Conservation (phyloP, 2,888 invertebrate species). For the Apocheima hispidaria region DNA sequence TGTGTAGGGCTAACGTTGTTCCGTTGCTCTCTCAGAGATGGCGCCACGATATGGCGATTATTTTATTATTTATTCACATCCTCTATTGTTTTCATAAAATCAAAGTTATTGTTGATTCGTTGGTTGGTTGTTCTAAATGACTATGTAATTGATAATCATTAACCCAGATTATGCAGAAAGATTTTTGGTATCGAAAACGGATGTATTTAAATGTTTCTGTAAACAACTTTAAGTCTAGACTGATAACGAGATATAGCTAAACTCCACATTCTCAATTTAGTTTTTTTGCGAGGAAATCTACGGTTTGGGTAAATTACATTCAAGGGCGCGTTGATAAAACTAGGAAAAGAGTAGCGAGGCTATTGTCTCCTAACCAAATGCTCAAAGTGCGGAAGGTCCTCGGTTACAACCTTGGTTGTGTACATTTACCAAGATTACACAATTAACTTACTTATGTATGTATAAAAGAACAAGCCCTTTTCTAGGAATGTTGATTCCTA, state of each 20-base stretch:
- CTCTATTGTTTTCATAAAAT: slow-evolving; percentile 7
- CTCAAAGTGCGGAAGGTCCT: slow-evolving; percentile 74
- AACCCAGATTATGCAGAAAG: slow-evolving; percentile 8
- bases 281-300: slow-evolving; percentile 27
- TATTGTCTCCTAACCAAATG: slow-evolving; percentile 74
- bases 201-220: slow-evolving; percentile 10
- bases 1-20: slow-evolving; percentile 30
- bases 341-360: slow-evolving; percentile 77
- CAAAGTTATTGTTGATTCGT: background rate
- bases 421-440: slow-evolving; percentile 51
- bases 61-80: background rate
- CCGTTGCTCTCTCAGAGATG: slow-evolving; percentile 32
- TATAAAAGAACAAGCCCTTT: too few relatives aligned
- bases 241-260: slow-evolving; percentile 19
- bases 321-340: slow-evolving; percentile 77
- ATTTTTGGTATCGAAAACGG: slow-evolving; percentile 3
- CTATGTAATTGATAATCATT: slow-evolving; percentile 2
- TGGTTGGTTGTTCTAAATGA: background rate
- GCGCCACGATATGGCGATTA: slow-evolving; percentile 17
- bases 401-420: slow-evolving; percentile 58
- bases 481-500: too few relatives aligned
- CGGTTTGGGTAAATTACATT: slow-evolving; percentile 50
- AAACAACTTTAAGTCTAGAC: slow-evolving; percentile 22
- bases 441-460: slow-evolving; percentile 45
- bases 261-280: background rate